Conservation (phyloP, 2,797 vertebrate species). For the Hafferia zeledoni region DNA sequence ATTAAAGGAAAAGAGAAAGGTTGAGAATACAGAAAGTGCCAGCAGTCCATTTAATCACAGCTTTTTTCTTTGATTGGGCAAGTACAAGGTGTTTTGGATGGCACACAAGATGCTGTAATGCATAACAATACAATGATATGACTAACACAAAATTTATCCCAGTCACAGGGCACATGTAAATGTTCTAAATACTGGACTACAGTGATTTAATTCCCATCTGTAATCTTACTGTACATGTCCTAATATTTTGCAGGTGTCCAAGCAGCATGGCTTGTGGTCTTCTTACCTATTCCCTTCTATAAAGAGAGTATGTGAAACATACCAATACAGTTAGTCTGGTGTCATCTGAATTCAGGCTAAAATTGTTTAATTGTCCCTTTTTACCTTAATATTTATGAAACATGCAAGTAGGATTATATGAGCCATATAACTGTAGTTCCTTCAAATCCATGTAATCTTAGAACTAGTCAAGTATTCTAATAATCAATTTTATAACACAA, state of each 20-base stretch:
- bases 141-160: background rate
- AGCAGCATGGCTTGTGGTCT: background rate
- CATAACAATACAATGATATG: background rate
- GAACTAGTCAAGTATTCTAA: background rate
- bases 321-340: background rate
- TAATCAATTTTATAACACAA: background rate
- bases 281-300: background rate
- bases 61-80: conserved; percentile 2
- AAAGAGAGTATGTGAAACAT: background rate
- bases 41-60: conserved; percentile 12
- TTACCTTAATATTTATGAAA: background rate
- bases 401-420: background rate
- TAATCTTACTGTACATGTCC: background rate
- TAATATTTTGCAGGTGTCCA: background rate
- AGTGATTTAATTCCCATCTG: background rate
- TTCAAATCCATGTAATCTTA: background rate
- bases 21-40: background rate
- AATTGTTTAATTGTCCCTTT: background rate
- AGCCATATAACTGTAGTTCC: background rate
- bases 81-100: conserved; percentile 28
- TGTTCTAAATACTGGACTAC: background rate
- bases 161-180: background rate
- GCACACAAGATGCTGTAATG: background rate
- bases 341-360: background rate
- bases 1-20: background rate